Base-by-base conservation (phyloP, 2,888 invertebrate species). In the Eumerus sabulonum region DNA sequence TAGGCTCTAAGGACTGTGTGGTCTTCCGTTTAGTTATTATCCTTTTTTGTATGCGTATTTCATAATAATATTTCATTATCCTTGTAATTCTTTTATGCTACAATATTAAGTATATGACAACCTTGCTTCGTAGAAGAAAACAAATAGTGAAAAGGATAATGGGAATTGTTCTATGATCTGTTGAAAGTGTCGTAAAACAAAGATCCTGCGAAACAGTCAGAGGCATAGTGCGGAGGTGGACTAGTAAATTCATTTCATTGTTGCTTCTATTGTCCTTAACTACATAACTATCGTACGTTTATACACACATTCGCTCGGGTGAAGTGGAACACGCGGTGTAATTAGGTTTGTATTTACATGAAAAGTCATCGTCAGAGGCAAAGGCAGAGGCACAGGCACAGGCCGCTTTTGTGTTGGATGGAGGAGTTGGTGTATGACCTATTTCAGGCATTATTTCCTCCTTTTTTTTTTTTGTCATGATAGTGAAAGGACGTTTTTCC, bases 41-140 rank as follows among this genome's bases (percentile, higher is more conserved):
- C 47, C 16, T 59, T 53, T 73, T 60, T 68, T 42, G 19, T 63
- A 19, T 59, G 63, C 72, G 66, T 63, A 57, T 59, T 56, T 63
- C 57, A 59, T 70, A 70, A 79, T 79, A 79, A 79, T 70, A 79
- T 54, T 74, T 79, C 79, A 74, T 79, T 79, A 79, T 73, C 73
- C 77, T 73, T 79, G 67, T 74, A 66, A 77, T 77, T 77, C 67
- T 11, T 60, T 74, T 45, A 63, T 67, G 35, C 47, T 13, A 40
- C 17, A 35, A 4, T 27, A 9, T 53, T 66, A 57, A 48, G 42
- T 45, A 60, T 59, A 66, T 62, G 38, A 77, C 40, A 72, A 51
- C 72, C 56, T 50, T 60, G 57, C 56, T 7, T 27, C 2, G 27
- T 7, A 27, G 42, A 40, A 44, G 47, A 79, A 59, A 57, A 67